Conservation (phyloP, 2,888 invertebrate genomes). For the Platycnemis pennipes region DNA sequence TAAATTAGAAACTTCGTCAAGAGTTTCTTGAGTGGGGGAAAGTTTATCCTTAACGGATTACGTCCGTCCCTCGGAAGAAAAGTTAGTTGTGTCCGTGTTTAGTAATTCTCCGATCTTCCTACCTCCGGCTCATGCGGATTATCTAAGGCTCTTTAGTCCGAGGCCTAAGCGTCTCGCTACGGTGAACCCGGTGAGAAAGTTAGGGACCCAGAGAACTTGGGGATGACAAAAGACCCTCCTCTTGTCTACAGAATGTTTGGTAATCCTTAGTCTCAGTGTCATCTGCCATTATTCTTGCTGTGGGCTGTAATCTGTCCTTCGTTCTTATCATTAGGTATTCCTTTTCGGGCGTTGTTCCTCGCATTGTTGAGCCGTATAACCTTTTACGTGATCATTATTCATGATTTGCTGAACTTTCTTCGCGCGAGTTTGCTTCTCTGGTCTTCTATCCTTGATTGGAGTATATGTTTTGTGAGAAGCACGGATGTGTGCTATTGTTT, state of each 20-base stretch:
- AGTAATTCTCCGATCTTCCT: neutral
- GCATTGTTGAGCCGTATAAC: too few species aligned
- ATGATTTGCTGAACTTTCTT: too few species aligned
- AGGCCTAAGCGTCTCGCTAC: neutral
- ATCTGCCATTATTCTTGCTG: too few species aligned
- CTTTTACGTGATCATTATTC: too few species aligned
- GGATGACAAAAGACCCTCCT: neutral
- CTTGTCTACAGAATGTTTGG: neutral
- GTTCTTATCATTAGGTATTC: too few species aligned
- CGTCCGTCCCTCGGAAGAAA: neutral
- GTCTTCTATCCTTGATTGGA: too few species aligned
- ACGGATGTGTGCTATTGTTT: too few species aligned
- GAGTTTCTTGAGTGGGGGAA: neutral
- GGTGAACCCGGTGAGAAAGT: neutral
- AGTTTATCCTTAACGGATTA: neutral
- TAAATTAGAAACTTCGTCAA: neutral
- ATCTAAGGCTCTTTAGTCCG: neutral
- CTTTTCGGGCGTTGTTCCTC: too few species aligned
- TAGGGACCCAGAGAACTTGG: neutral
- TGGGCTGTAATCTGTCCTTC: too few species aligned
- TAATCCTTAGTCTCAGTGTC: neutral
- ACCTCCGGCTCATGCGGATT: neutral
- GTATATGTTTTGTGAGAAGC: too few species aligned
- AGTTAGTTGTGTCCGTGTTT: neutral
- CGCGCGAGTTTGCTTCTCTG: too few species aligned